These are phyloP conservation scores for Pampus argenteus DNA, from an alignment of 2,797 vertebrate genomes.

Conservation along the genomic window DNA sequence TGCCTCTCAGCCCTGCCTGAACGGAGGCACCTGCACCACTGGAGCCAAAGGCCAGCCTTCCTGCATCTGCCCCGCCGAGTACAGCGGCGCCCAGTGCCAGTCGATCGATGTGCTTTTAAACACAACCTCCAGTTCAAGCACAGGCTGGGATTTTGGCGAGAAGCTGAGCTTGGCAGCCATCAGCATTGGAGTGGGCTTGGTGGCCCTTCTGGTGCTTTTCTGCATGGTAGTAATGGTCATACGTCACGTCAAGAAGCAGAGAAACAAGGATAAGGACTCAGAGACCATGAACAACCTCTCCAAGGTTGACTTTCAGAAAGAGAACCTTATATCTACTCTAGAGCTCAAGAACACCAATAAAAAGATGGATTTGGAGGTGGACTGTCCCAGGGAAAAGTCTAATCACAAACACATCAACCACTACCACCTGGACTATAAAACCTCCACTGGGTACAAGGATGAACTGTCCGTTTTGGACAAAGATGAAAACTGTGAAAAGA, in stretches of 20 bases:
- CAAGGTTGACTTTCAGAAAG: conserved; percentile 92
- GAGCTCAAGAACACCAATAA: conserved; percentile 99
- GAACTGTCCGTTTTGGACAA: conserved; percentile 88
- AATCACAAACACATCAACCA: conserved; percentile 96
- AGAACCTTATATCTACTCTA: conserved; percentile 93
- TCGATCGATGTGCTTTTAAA: conserved; percentile 52
- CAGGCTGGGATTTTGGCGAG: conserved; percentile 63
- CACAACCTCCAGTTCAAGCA: conserved; percentile 47
- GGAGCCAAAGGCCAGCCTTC: conserved; percentile 67
- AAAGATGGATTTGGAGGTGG: conserved; percentile 93
- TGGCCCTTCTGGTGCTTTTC: conserved; percentile 89
- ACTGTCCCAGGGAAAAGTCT: conserved; percentile 91
- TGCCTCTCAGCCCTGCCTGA: conserved; percentile 87
- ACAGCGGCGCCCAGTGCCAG: conserved; percentile 90
- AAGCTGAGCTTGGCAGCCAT: conserved; percentile 90
- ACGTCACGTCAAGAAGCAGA: conserved; percentile 88
- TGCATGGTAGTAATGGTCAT: conserved; percentile 90
- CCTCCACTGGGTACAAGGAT: conserved; percentile 89
- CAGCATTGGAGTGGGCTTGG: conserved; percentile 90
- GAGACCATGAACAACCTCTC: conserved; percentile 96
- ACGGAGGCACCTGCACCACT: conserved; percentile 90
- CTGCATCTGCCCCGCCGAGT: conserved; percentile 89
- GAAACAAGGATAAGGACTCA: conserved; percentile 79
- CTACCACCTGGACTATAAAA: conserved; percentile 93
- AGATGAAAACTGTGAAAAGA: conserved; percentile 95